A percentile compares a stretch with the other conserved stretches of the same genome.
These are phyloP conservation scores for Phaonia tiefii DNA, from an alignment of 2,888 invertebrate species.

Conservation along the genomic window DNA sequence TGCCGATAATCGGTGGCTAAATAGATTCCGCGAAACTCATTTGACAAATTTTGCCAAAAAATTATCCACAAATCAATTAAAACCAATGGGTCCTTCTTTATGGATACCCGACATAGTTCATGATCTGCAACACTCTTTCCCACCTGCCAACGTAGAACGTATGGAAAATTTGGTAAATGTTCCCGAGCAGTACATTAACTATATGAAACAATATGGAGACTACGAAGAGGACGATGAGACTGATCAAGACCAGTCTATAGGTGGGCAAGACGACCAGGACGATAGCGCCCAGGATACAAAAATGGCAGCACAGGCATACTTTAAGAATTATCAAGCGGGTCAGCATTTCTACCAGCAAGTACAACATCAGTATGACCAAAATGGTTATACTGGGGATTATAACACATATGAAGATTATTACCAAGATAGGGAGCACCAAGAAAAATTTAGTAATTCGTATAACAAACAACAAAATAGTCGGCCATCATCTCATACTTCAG, in stretches of 20 bases:
- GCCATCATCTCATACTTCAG: conserved; percentile 58
- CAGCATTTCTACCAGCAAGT: conserved; percentile 71
- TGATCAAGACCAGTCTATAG: conserved; percentile 55
- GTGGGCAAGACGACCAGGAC: conserved; percentile 56
- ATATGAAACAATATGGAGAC: conserved; percentile 75
- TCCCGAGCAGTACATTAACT: conserved; percentile 74
- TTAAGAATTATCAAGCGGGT: conserved; percentile 72
- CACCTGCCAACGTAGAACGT: conserved; percentile 74
- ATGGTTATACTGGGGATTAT: conserved; percentile 15
- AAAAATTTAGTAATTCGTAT: conserved; percentile 8
- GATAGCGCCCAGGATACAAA: conserved; percentile 45
- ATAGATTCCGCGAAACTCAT: conserved; percentile 75
- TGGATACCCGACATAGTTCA: conserved; percentile 75
- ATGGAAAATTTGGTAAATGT: conserved; percentile 74
- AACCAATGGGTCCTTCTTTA: conserved; percentile 74
- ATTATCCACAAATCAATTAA: conserved; percentile 72
- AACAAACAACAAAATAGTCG: conserved; percentile 55
- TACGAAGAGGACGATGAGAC: conserved; percentile 75
- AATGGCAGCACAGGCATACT: conserved; percentile 63
- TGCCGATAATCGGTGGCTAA: conserved; percentile 77
- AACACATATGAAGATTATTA: conserved; percentile 67
- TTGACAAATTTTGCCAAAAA: conserved; percentile 74
- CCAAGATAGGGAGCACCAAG: conserved; percentile 72
- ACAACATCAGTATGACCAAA: conserved; percentile 64
- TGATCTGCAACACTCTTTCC: conserved; percentile 73